Base-by-base conservation (phyloP, 2,113 vertebrate species). In the Danionella cerebrum region DNA sequence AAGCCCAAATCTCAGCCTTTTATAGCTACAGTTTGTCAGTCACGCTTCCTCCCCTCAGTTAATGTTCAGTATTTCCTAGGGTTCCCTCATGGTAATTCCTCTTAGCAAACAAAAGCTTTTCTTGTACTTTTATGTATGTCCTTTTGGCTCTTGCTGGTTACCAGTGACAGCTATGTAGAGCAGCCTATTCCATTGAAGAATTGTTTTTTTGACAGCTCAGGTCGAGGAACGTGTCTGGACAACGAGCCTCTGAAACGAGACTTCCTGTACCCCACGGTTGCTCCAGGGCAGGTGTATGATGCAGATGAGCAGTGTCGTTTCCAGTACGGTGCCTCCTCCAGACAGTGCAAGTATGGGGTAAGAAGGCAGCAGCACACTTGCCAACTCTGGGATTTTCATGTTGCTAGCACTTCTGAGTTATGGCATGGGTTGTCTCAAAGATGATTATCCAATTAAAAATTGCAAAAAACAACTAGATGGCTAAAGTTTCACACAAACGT, bases 331-430 rank as follows among this genome's bases (percentile, higher is more conserved):
- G 88, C 93, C 85, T 90, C 95, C 73, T 98, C 96, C 53, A 92
- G 94, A 63, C 96, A 98, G 76, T 98, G 96, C 93, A 98, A 98
- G 90, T 98, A 97, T 79, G 96, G 94, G 95, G 96, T 98, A 98
- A 98, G 95, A 91, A 91, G 84, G 86, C 88, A 84, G 86, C 83
- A 84, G 42, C 33, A 33, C 42, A 47, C 64, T 87, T 74, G 72
- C 13, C 7, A 21, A 5, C 35, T 67, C 65, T 54, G 38, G 36
- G 50, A 66, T 41, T 53, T 6, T 52, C 9, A 27, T 65, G 21
- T 29, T 44, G 6, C 10, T 59, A 6, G 57, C 33, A 53, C 50
- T 5, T 31, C 16, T 1, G 24, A 51, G 14, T 52, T 51, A 16
- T 31, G 25, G 6, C n/a, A n/a, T n/a, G n/a, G n/a, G n/a, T n/a